phyloP scores from a whole-genome alignment of 2,797 vertebrate species.

The Siniperca scherzeri region DNA sequence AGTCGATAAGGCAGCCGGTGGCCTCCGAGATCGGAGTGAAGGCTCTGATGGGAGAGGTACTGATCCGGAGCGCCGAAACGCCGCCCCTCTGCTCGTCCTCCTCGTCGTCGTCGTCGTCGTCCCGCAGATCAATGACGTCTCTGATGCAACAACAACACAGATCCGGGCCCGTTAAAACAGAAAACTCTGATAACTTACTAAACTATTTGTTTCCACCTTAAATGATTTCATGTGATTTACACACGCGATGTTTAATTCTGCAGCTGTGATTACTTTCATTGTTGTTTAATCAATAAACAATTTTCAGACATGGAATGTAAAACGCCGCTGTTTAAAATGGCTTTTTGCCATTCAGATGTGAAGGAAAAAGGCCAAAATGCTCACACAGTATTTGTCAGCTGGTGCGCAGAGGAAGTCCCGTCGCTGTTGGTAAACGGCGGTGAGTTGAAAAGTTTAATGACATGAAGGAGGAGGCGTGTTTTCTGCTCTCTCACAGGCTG shows the following conservation, averaged over 20 bases:
- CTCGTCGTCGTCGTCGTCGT: slow-evolving; percentile 46
- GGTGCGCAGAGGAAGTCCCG: too few species aligned
- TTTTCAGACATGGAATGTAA: neutral
- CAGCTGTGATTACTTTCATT: neutral
- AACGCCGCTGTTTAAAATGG: neutral
- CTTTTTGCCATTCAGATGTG: too few species aligned
- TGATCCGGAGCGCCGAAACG: slow-evolving; percentile 49
- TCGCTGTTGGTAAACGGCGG: too few species aligned
- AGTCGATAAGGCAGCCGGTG: slow-evolving; percentile 86
- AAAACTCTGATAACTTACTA: neutral
- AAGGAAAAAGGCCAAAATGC: too few species aligned
- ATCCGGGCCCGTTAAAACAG: neutral
- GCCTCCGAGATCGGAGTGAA: slow-evolving; percentile 87
- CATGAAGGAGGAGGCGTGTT: too few species aligned
- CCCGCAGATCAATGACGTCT: slow-evolving; percentile 71
- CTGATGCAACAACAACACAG: slow-evolving; percentile 27
- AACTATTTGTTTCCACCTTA: neutral
- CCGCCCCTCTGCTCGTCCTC: neutral
- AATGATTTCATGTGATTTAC: neutral
- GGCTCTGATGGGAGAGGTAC: slow-evolving; percentile 84
- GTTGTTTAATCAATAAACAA: neutral
- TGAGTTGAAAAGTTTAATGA: too few species aligned
- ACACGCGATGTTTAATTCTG: neutral
- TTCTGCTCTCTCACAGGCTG: too few species aligned
- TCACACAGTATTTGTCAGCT: too few species aligned